These are phyloP conservation scores for Rhipidura dahli DNA, from an alignment of 2,113 vertebrate species.

Conservation along the genomic window DNA sequence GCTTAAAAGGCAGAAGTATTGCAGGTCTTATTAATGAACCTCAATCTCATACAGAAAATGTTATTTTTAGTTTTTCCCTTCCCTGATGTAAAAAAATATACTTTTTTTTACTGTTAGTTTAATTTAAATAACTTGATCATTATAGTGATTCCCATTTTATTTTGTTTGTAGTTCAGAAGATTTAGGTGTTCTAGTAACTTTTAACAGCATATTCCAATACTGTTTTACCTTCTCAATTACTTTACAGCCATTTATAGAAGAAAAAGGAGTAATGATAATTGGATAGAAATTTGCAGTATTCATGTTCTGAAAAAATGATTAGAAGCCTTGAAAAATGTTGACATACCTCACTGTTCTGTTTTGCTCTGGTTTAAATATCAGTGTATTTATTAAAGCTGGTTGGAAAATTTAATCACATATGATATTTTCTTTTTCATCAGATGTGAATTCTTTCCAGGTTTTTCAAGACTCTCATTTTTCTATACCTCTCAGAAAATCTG, in stretches of 20 bases:
- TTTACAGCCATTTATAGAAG: not conserved
- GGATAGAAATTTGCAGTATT: not conserved
- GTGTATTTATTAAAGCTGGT: conserved; percentile 42
- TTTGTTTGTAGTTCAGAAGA: not conserved
- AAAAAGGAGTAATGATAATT: not conserved
- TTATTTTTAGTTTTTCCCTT: conserved; percentile 4
- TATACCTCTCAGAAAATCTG: conserved; percentile 51
- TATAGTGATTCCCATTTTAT: not conserved
- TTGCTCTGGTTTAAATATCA: conserved; percentile 56
- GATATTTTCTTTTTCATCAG: conserved; percentile 62
- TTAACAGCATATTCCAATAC: not conserved
- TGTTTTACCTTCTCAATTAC: not conserved
- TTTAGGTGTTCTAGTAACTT: not conserved
- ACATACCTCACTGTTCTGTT: conserved; percentile 26
- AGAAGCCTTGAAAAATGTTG: conserved; percentile 40
- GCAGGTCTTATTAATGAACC: not conserved
- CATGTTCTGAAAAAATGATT: not conserved
- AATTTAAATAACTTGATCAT: not conserved
- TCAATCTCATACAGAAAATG: not conserved
- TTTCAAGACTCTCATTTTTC: conserved; percentile 53
- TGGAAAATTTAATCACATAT: conserved; percentile 55
- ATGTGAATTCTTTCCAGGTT: conserved; percentile 59
- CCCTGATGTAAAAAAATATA: not conserved
- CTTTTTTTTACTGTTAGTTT: not conserved
- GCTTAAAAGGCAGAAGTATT: not conserved